phyloP scores from a whole-genome alignment of 2,113 vertebrate genomes.

The Corythornis vintsioides region DNA sequence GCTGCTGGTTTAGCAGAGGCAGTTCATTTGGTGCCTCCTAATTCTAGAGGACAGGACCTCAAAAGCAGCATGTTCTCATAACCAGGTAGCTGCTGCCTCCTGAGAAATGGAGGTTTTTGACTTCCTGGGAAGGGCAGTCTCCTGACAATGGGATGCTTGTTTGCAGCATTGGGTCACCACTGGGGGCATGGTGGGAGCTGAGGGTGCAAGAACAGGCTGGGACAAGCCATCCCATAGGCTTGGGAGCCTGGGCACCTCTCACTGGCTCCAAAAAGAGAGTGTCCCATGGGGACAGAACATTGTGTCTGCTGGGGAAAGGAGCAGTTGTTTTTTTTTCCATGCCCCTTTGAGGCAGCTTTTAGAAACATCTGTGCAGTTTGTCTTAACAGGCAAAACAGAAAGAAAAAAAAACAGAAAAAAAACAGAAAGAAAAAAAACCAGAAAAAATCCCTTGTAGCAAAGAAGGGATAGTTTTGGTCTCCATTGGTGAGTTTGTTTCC shows the following conservation, averaged over 20 bases:
- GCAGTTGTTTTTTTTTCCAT: background rate
- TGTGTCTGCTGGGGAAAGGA: background rate
- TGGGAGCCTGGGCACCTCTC: background rate
- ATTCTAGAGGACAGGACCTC: background rate
- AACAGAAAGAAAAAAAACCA: background rate
- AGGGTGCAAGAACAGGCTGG: background rate
- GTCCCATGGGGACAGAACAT: background rate
- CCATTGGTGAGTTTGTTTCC: background rate
- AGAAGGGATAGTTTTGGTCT: background rate
- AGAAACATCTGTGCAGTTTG: background rate
- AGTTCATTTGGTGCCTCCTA: background rate
- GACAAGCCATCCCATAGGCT: background rate
- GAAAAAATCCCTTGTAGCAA: background rate
- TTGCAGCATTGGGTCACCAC: background rate
- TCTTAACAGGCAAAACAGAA: background rate
- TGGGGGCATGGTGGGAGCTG: background rate
- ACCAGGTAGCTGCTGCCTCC: background rate
- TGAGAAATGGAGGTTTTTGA: slow-evolving; percentile 87
- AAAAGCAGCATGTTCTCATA: background rate
- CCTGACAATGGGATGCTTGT: background rate
- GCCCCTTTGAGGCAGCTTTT: background rate
- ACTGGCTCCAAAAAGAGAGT: background rate
- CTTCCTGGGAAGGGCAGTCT: background rate
- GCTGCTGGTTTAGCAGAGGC: background rate
- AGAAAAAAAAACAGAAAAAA: background rate